These are phyloP conservation scores for Whitmania pigra DNA, from an alignment of 1,140 invertebrate genomes.

Conservation along the genomic window DNA sequence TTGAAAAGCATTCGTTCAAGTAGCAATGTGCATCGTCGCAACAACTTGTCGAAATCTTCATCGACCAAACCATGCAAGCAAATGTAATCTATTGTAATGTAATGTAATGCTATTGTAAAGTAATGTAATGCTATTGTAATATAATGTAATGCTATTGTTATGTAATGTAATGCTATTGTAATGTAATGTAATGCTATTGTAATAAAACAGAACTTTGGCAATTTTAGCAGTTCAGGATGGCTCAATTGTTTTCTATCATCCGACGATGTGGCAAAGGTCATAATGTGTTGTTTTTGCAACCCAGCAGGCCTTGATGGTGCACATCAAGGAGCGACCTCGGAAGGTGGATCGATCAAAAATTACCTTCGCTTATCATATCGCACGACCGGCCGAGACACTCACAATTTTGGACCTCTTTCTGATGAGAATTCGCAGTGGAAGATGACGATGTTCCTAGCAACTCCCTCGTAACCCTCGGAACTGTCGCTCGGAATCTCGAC, in stretches of 20 bases:
- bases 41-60: not conserved
- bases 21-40: too few species aligned
- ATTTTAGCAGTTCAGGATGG: too few species aligned
- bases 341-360: not conserved
- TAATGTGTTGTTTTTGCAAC: not conserved
- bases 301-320: not conserved
- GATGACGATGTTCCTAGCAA: conserved; percentile 1
- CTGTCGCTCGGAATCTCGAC: too few species aligned
- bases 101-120: too few species aligned
- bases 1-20: not conserved
- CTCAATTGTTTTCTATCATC: too few species aligned
- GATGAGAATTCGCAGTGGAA: conserved; percentile 22
- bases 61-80: not conserved
- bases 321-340: not conserved
- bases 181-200: too few species aligned
- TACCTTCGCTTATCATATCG: not conserved
- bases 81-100: too few species aligned
- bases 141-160: too few species aligned
- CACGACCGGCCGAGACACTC: conserved; percentile 45
- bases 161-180: too few species aligned
- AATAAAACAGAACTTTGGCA: too few species aligned
- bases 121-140: too few species aligned
- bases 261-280: not conserved
- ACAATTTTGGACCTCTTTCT: conserved; percentile 18
- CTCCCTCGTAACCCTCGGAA: too few species aligned